A percentile compares a stretch with the other conserved stretches of the same genome.
Evolutionary conservation across 1,140 invertebrate species (phyloP).

Genomic region (Chironomus striatipennis): DNA sequence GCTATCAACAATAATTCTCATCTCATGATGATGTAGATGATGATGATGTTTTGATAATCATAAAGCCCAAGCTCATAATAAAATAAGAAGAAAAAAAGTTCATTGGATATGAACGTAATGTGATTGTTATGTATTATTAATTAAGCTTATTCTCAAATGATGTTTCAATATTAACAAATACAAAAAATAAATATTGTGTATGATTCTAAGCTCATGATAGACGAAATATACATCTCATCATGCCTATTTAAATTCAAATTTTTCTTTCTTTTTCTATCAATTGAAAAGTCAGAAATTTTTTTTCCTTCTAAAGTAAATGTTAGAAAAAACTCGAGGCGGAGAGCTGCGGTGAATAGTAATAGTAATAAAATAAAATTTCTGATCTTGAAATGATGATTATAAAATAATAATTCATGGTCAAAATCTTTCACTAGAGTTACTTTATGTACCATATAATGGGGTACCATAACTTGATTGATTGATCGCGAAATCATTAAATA

Average conservation of each 20-base stretch:
- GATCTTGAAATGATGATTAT: slow-evolving; percentile 3
- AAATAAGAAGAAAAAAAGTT: background rate
- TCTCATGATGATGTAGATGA: background rate
- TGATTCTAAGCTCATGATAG: background rate
- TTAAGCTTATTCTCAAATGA: slow-evolving; percentile 1
- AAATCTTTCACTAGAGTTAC: background rate
- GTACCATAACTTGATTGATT: background rate
- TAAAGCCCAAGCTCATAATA: background rate
- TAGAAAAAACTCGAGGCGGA: background rate
- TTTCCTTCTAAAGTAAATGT: too few relatives aligned
- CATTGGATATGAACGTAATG: background rate
- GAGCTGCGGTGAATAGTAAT: background rate
- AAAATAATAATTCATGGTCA: slow-evolving; percentile 1
- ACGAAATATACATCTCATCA: background rate
- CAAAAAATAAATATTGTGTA: background rate
- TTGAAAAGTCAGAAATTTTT: too few relatives aligned
- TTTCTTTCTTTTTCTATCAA: background rate
- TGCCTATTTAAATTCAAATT: slow-evolving; percentile 9
- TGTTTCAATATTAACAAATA: slow-evolving; percentile 4
- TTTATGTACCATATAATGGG: background rate
- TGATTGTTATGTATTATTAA: slow-evolving; percentile 15
- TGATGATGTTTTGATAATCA: background rate
- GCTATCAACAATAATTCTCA: background rate
- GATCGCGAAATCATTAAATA: slow-evolving; percentile 8
- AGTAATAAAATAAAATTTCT: background rate